phyloP scores from a whole-genome alignment of 2,113 vertebrate genomes.

The Natator depressus region DNA sequence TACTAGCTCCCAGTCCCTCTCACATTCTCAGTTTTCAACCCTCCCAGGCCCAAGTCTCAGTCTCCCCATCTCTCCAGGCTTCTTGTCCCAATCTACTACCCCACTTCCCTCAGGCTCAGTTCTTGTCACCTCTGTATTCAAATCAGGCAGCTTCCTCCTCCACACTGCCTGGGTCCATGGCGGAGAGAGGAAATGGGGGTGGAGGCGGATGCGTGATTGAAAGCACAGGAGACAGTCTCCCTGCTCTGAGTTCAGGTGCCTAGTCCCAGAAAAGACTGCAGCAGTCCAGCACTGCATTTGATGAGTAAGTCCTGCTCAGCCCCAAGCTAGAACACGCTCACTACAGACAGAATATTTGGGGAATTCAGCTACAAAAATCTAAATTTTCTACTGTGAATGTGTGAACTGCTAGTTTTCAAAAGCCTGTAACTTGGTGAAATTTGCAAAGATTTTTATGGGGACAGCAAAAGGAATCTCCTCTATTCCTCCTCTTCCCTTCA shows the following conservation, averaged over 20 bases:
- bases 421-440: neutral
- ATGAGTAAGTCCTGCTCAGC: neutral
- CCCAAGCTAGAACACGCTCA: neutral
- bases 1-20: rapidly evolving
- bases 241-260: neutral
- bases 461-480: neutral
- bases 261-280: neutral
- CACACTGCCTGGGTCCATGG: neutral
- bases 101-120: rapidly evolving
- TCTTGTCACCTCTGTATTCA: neutral
- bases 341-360: neutral
- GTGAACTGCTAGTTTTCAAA: neutral
- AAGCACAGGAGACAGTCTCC: neutral
- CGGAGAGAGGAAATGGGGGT: neutral
- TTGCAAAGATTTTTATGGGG: neutral
- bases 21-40: neutral
- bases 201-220: neutral
- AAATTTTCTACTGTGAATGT: neutral
- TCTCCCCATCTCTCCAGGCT: neutral
- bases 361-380: neutral
- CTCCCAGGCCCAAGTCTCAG: neutral
- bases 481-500: neutral
- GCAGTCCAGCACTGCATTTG: neutral
- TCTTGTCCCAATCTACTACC: neutral
- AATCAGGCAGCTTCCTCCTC: neutral